Evolutionary conservation across 2,797 vertebrate species (phyloP).

Genomic region (Decapterus maruadsi): DNA sequence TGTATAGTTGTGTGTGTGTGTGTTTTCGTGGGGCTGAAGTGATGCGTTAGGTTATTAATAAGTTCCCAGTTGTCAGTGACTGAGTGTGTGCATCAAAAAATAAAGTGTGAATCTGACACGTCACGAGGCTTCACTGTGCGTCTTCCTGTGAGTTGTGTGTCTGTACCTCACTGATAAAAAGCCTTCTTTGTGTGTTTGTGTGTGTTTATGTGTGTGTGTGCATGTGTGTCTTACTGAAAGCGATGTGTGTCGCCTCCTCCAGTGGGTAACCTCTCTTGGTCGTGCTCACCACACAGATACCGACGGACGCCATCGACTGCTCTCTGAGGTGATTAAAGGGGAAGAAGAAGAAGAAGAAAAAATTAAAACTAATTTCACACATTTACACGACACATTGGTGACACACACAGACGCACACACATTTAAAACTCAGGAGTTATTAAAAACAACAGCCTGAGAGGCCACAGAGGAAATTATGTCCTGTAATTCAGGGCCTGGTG

Average conservation of each 20-base stretch:
- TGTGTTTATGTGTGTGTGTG: constrained; percentile 8
- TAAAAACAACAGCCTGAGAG: neutral
- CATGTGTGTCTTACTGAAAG: constrained; percentile 89
- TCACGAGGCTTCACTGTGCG: neutral
- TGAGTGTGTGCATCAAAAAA: neutral
- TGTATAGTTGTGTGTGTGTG: too few species aligned
- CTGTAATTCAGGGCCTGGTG: neutral
- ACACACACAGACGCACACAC: neutral
- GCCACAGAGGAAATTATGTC: neutral
- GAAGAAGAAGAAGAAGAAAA: constrained; percentile 2
- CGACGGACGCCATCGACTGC: constrained; percentile 93
- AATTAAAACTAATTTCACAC: neutral
- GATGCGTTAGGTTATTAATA: too few species aligned
- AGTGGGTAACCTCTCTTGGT: constrained; percentile 95
- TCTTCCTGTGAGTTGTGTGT: neutral
- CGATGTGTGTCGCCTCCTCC: constrained; percentile 97
- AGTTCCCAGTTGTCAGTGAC: too few species aligned
- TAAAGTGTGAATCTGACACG: neutral
- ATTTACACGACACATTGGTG: neutral
- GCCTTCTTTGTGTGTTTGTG: neutral
- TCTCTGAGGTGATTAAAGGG: constrained; percentile 83
- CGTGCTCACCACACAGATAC: constrained; percentile 93
- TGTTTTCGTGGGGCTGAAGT: too few species aligned
- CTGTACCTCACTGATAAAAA: neutral
- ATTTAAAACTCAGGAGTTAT: neutral